Evolutionary conservation across 2,888 invertebrate species (phyloP), one percentile per base, ranked within the genome.

Genomic region (Amphipoea lucens): DNA sequence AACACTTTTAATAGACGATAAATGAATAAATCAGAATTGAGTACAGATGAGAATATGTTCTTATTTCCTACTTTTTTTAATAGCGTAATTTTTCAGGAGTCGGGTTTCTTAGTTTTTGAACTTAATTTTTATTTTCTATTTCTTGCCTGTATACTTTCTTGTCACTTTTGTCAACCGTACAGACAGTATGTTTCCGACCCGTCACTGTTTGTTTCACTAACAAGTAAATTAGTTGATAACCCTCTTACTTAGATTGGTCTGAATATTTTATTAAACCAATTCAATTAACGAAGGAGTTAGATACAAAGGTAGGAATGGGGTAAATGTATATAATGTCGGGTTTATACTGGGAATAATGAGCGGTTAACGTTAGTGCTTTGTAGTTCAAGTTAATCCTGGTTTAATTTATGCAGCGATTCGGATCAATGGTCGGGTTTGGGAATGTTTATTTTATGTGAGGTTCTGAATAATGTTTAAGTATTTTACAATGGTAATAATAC

Each of bases 191-290:
- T 60, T 60, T 60, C n/a, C n/a, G n/a, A 60, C 2, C 23, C 23
- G 54, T 20, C 20, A 54, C 7, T 57, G 66, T 79, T 63, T 67
- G 70, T 71, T 71, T 14, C 29, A 67, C 20, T 23, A 67, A 69
- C 60, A 82, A 82, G 81, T 74, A 83, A 76, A 89, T 87, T 82
- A 77, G 9, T 84, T 40, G 69, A 84, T 76, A 82, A 85, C 71
- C 87, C 89, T 87, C 83, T 87, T 87, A 85, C 84, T 76, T 75
- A 87, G 88, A 91, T 91, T 90, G 86, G 54, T 7, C 74, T 91
- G 89, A 91, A 92, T 91, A 90, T 90, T 91, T 91, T 87, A 92
- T 86, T 79, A 74, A 68, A 72, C 42, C 76, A 76, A 84, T 86
- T 84, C 74, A 85, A 87, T 87, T 86, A 90, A 74, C 57, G 70